These are phyloP conservation scores for Arvicanthis niloticus DNA, from an alignment of 2,113 vertebrate species.

Conservation along the genomic window DNA sequence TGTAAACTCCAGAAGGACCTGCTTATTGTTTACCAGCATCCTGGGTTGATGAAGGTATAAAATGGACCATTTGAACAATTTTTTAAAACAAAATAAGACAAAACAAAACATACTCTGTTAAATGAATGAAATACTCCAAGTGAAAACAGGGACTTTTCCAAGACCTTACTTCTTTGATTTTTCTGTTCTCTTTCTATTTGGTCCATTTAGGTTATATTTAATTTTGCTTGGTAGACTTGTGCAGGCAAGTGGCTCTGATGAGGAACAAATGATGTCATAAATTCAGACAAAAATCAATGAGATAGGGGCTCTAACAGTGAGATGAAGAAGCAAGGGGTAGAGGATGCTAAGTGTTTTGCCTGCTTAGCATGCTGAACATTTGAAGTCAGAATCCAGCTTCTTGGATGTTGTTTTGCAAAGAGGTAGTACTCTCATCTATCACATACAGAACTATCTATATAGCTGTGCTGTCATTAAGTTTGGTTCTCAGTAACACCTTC, in stretches of 20 bases:
- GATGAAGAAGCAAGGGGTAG: slow-evolving; percentile 67
- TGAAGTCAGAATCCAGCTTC: slow-evolving; percentile 73
- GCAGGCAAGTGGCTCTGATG: slow-evolving; percentile 80
- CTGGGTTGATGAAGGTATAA: neutral
- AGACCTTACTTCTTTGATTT: slow-evolving; percentile 60
- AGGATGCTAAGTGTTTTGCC: slow-evolving; percentile 69
- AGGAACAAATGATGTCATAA: slow-evolving; percentile 84
- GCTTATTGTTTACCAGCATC: neutral
- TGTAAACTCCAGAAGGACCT: neutral
- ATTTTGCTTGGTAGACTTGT: slow-evolving; percentile 74
- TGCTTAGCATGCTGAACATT: slow-evolving; percentile 60
- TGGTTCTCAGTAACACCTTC: slow-evolving; percentile 49
- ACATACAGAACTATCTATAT: slow-evolving; percentile 71
- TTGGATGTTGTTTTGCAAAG: slow-evolving; percentile 48
- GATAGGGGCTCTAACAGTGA: slow-evolving; percentile 73
- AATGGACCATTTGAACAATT: slow-evolving; percentile 40
- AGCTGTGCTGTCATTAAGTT: slow-evolving; percentile 23
- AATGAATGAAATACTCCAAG: slow-evolving; percentile 61
- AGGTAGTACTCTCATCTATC: slow-evolving; percentile 64
- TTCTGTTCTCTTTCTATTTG: slow-evolving; percentile 77
- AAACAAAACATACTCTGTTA: slow-evolving; percentile 21
- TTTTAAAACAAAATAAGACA: slow-evolving; percentile 6
- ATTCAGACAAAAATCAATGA: slow-evolving; percentile 83
- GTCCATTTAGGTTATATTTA: slow-evolving; percentile 77
- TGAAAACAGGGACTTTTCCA: slow-evolving; percentile 54